These are phyloP conservation scores for Crotalus helleri DNA, from an alignment of 2,113 vertebrate genomes.

Conservation along the genomic window DNA sequence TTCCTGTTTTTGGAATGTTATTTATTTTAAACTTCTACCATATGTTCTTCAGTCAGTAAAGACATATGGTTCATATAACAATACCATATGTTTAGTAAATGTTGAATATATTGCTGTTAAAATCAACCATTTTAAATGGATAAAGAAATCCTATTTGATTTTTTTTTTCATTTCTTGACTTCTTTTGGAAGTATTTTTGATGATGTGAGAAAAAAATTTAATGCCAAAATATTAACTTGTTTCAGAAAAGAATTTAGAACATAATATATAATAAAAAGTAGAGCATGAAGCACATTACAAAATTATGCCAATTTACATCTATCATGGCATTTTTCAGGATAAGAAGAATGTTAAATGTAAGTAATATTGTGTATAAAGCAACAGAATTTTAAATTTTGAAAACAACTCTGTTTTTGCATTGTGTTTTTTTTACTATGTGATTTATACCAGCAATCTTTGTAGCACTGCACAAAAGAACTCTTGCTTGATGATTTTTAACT, in stretches of 20 bases:
- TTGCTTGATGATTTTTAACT: background rate
- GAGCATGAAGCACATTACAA: too few species aligned
- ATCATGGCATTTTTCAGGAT: background rate
- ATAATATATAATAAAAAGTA: background rate
- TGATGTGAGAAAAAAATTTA: conserved; percentile 27
- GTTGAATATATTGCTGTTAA: conserved; percentile 48
- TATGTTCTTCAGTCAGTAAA: conserved; percentile 45
- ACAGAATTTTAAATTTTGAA: background rate
- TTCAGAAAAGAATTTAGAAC: background rate
- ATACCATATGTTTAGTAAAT: conserved; percentile 57
- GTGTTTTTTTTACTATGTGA: background rate
- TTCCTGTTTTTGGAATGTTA: conserved; percentile 13
- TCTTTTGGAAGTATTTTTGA: conserved; percentile 53
- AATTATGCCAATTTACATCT: background rate
- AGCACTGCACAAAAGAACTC: background rate
- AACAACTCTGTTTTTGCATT: background rate
- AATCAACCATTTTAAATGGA: conserved; percentile 47
- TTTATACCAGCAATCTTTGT: background rate
- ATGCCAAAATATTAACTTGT: background rate
- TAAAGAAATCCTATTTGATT: conserved; percentile 43
- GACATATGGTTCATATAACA: conserved; percentile 58
- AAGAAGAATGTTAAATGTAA: background rate
- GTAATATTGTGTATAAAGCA: background rate
- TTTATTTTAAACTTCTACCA: conserved; percentile 59
- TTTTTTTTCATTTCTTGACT: conserved; percentile 40